Base-by-base conservation (phyloP, 2,888 invertebrate genomes). In the Galerucella pusilla region DNA sequence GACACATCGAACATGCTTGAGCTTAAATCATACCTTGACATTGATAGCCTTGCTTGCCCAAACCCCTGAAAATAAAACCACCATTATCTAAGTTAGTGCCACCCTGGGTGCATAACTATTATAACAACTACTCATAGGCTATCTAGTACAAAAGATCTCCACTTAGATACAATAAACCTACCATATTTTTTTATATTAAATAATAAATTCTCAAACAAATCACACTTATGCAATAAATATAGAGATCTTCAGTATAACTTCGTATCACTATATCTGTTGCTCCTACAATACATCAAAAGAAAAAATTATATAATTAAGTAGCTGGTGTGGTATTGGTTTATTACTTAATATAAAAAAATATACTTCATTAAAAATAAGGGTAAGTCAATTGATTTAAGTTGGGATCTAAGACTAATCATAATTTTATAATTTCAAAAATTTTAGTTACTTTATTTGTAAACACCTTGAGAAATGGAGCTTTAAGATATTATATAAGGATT, bases 11-110 rank as follows among this genome's bases (percentile, higher is more conserved):
- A 66, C 80, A 82, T 81, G 83, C 82, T 77, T 77, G 77, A 80
- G 73, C 78, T 77, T 76, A 79, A 76, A 78, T 83, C 85, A 83
- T 92, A 96, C 96, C 96, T 96, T 97, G 97, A 91, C 97, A 97
- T 90, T 97, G 97, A 91, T 97, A 97, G 88, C 97, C 97, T 91
- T 97, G 97, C 90, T 97, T 97, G 88, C 97, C 97, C 89, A 97
- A 91, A 89, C 97, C 97, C 96, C 96, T 96, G 94, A 87, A 93
- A 82, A 89, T 88, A 89, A 90, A 88, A 89, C 90, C 85, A 85
- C 82, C 83, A 79, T 80, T 82, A 81, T 82, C 80, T 75, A 81
- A 82, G 81, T 83, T 82, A 82, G 77, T 75, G 77, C 78, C 72
- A 77, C 76, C 78, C 73, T 68, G 67, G 52, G 57, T 74, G 59